Percentiles rank a stretch among this genome's conserved stretches.
Evolutionary conservation across 2,888 invertebrate species (phyloP).

Genomic region (Tenthredo notha): DNA sequence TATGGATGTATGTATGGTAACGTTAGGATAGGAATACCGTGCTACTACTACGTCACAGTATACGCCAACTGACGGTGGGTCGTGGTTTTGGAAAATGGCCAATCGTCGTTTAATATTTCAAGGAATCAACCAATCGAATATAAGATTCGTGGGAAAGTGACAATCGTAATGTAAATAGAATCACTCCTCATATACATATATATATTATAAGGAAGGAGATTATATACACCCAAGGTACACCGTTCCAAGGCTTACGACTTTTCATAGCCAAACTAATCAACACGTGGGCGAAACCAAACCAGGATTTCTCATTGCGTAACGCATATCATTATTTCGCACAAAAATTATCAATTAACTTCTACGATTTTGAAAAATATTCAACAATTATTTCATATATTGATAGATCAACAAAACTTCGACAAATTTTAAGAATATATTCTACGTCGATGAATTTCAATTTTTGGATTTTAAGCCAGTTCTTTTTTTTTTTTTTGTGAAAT

Average conservation of each 20-base stretch:
- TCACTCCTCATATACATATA: too few species aligned
- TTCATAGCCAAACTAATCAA: background rate
- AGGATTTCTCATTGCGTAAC: background rate
- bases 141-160: slow-evolving; percentile 39
- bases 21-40: background rate
- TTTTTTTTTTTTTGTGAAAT: too few species aligned
- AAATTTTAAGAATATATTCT: too few species aligned
- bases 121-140: slow-evolving; percentile 4
- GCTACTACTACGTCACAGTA: background rate
- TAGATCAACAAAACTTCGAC: too few species aligned
- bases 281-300: background rate
- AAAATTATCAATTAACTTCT: background rate
- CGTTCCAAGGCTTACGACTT: slow-evolving; percentile 31
- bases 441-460: too few species aligned
- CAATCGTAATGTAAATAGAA: slow-evolving; percentile 13
- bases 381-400: background rate
- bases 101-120: slow-evolving; percentile 1
- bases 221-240: background rate
- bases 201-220: background rate
- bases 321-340: background rate
- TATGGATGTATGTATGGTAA: background rate
- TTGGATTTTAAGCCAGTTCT: too few species aligned
- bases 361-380: background rate
- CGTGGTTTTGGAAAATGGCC: slow-evolving; percentile 35
- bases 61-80: background rate